Evolutionary conservation across 2,888 invertebrate genomes (phyloP), one percentile per base, ranked within the genome.

Genomic region (Amaurobius ferox): DNA sequence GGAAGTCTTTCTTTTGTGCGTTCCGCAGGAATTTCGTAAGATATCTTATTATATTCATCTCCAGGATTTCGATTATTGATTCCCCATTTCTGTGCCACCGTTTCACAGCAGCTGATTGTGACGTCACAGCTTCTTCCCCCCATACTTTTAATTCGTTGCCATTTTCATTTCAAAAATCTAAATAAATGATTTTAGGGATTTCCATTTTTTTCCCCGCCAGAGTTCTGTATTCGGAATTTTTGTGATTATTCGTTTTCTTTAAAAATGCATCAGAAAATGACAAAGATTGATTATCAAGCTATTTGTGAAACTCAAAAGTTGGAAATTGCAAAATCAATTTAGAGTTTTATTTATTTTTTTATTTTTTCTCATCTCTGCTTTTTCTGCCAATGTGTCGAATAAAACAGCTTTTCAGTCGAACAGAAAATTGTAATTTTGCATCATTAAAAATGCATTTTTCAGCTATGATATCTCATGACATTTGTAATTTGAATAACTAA

Each of bases 151-250:
- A 35, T 66, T 66, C 66, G 19, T 29, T 66, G 73, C 61, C 62
- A 73, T 73, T 73, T 73, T 73, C 62, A 61, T 62, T 62, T 66
- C 35, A 11, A 61, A 64, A 62, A 29, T 70, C 35, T 39, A 79
- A 79, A 79, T 79, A 79, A 79, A 79, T 79, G 70, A 79, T 40
- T 19, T 39, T 13, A 61, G 19, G 26, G 55, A 32, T 66, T 66
- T 32, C 16, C 32, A n/a, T 66, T 66, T 66, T 66, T 66, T 23
- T 32, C 16, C 28, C 29, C 30, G 9, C 29, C 66, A 19, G 30
- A 35, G 30, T 66, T 66, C 19, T 35, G 19, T 19, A 23, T 66
- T 32, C 32, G 32, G 19, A 6, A 19, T 32, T 32, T 66, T 32
- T 66, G n/a, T n/a, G 35, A 35, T 66, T 66, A 32, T 66, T 66